Percentiles rank a stretch among this genome's conserved stretches.
phyloP scores from a whole-genome alignment of 2,797 vertebrate species.

The Cossypha niveicapilla region DNA sequence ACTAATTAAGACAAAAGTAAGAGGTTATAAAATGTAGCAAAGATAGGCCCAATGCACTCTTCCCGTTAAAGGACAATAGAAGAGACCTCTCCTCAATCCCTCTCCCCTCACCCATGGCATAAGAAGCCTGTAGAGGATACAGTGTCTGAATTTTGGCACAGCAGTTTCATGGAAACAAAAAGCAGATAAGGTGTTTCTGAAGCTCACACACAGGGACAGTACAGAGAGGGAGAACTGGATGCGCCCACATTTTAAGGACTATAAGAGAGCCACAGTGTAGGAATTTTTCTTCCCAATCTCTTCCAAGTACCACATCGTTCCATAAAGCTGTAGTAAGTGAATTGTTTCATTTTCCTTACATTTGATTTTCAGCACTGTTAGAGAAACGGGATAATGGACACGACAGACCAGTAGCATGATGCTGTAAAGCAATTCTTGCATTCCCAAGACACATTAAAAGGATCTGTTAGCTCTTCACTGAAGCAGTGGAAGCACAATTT shows the following conservation, averaged over 20 bases:
- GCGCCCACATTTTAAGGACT: background rate
- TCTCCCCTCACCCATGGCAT: background rate
- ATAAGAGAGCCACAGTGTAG: background rate
- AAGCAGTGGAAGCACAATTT: constrained; percentile 18
- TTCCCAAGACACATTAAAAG: background rate
- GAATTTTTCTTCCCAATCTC: background rate
- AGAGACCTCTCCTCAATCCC: background rate
- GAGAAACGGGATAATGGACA: background rate
- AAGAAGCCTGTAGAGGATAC: background rate
- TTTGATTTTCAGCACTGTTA: background rate
- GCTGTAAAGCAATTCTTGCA: background rate
- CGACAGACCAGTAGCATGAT: background rate
- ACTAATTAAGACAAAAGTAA: background rate
- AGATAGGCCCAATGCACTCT: background rate
- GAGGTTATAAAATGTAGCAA: background rate
- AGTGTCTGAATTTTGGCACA: background rate
- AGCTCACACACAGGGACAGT: background rate
- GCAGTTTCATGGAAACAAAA: background rate
- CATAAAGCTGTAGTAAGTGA: background rate
- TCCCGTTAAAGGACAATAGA: background rate
- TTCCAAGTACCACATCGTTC: background rate
- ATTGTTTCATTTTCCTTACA: background rate
- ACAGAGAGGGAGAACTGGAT: background rate
- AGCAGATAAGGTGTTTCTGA: background rate
- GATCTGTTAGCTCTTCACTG: background rate